Evolutionary conservation across 2,888 invertebrate species (phyloP).

Genomic region (Drosophila infuscata): DNA sequence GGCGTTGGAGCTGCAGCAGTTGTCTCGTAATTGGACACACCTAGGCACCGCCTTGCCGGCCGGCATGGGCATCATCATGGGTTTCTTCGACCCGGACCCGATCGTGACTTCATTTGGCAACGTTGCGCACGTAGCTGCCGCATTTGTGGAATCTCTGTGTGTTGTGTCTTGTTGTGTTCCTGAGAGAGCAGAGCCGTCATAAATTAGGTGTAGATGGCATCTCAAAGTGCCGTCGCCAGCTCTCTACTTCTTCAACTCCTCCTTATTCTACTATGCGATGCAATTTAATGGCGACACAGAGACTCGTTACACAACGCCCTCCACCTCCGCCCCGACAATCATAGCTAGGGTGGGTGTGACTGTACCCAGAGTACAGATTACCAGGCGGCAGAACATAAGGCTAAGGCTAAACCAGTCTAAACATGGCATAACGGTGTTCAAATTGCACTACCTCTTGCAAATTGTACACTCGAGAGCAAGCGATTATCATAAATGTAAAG

Average conservation of each 20-base stretch:
- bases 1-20: slow-evolving; percentile 35
- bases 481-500: slow-evolving; percentile 13
- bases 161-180: slow-evolving; percentile 36
- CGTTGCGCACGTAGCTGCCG: slow-evolving; percentile 65
- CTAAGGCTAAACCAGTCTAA: slow-evolving; percentile 18
- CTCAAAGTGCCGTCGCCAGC: slow-evolving; percentile 68
- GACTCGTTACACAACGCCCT: slow-evolving; percentile 23
- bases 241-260: slow-evolving; percentile 9
- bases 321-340: background rate
- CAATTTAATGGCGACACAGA: slow-evolving; percentile 49
- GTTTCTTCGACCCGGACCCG: slow-evolving; percentile 44
- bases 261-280: slow-evolving; percentile 21
- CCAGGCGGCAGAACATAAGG: background rate
- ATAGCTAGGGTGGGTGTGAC: slow-evolving; percentile 32
- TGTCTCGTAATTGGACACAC: slow-evolving; percentile 55
- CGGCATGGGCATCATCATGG: slow-evolving; percentile 25
- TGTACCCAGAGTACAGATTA: slow-evolving; percentile 11
- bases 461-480: background rate
- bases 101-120: slow-evolving; percentile 72
- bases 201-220: slow-evolving; percentile 78
- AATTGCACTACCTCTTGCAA: background rate
- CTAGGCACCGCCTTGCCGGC: slow-evolving; percentile 41
- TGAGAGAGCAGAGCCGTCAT: slow-evolving; percentile 54
- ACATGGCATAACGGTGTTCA: background rate
- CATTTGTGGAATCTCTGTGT: slow-evolving; percentile 62